These are phyloP conservation scores for Bubo scandiacus DNA, from an alignment of 2,113 vertebrate genomes.

Conservation along the genomic window DNA sequence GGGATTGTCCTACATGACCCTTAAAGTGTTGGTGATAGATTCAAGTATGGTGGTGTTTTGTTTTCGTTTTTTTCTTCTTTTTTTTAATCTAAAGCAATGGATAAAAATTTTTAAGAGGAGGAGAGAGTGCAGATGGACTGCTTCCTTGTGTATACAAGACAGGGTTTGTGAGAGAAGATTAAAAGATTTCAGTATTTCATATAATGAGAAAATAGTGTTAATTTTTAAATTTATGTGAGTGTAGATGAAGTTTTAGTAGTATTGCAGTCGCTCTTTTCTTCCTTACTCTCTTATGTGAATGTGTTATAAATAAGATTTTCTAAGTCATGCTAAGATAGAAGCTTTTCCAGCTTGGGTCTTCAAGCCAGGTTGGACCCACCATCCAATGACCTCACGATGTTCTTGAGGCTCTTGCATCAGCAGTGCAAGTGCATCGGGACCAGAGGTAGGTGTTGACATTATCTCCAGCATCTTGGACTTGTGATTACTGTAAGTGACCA, in stretches of 20 bases:
- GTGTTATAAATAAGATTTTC: neutral
- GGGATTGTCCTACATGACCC: neutral
- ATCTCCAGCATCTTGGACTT: neutral
- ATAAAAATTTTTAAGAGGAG: neutral
- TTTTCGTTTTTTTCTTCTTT: neutral
- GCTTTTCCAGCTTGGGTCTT: neutral
- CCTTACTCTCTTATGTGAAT: neutral
- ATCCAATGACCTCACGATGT: neutral
- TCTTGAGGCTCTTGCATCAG: neutral
- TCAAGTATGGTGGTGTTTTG: neutral
- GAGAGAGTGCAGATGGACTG: neutral
- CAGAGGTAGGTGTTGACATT: neutral
- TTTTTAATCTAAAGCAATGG: neutral
- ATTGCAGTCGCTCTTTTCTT: neutral
- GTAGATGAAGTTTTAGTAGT: neutral
- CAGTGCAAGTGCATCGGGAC: neutral
- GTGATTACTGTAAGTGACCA: rapidly evolving
- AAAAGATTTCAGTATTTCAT: neutral
- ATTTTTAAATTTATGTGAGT: neutral
- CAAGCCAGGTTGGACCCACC: neutral
- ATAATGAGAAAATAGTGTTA: neutral
- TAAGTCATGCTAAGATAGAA: neutral
- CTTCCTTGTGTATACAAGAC: neutral
- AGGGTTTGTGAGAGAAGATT: neutral
- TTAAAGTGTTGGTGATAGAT: neutral